Percentiles rank a stretch among this genome's conserved stretches.
Evolutionary conservation across 2,888 invertebrate genomes (phyloP).

Genomic region (Agrochola litura): DNA sequence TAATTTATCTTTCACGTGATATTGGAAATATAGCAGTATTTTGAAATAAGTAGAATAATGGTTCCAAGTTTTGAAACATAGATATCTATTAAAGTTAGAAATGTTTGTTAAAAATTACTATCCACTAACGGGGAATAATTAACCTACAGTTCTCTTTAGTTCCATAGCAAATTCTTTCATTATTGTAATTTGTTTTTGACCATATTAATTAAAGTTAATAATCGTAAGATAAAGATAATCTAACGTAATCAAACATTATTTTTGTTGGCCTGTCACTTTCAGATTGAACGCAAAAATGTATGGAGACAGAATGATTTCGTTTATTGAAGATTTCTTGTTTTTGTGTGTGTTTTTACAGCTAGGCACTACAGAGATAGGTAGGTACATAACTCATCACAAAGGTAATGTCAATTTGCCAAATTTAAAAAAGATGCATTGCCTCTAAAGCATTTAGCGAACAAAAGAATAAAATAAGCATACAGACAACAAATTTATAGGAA

Average conservation of each 20-base stretch:
- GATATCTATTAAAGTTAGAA: neutral
- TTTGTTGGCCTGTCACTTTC: neutral
- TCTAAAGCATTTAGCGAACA: neutral
- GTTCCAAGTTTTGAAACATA: neutral
- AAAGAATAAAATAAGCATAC: neutral
- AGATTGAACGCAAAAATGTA: neutral
- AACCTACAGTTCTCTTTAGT: neutral
- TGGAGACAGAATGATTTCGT: neutral
- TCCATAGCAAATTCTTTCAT: neutral
- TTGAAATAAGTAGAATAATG: neutral
- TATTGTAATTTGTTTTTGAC: neutral
- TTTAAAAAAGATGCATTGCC: neutral
- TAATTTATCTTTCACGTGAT: slow-evolving; percentile 22
- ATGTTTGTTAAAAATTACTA: neutral
- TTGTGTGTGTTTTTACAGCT: neutral
- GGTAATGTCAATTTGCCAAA: neutral
- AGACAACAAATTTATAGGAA: neutral
- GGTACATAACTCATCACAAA: neutral
- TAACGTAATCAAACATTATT: neutral
- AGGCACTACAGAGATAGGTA: neutral
- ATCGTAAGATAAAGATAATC: neutral
- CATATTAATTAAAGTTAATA: neutral
- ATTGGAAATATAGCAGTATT: slow-evolving; percentile 7
- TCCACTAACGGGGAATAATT: neutral
- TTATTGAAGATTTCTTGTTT: neutral